Evolutionary conservation across 2,888 invertebrate species (phyloP).

Genomic region (Tipula vernalis): DNA sequence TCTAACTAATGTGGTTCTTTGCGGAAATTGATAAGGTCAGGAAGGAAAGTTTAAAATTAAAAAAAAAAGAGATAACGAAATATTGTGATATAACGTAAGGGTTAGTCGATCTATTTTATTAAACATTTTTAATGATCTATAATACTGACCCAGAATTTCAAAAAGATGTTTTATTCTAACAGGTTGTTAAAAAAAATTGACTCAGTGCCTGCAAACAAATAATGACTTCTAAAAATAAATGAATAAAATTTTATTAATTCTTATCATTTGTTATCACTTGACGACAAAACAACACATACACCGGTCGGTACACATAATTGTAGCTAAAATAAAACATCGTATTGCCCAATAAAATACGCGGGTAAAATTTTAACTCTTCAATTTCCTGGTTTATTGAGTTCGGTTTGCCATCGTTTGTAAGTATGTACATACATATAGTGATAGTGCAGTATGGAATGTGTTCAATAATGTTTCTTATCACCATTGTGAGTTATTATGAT

Average conservation of each 20-base stretch:
- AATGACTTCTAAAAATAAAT: background rate
- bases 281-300: background rate
- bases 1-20: background rate
- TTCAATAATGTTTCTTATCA: background rate
- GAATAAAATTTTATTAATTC: background rate
- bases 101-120: no score
- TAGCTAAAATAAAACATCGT: background rate
- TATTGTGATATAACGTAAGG: background rate
- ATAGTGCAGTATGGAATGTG: background rate
- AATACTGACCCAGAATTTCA: no score
- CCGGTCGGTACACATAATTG: background rate
- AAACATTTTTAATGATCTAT: no score
- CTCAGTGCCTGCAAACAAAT: no score
- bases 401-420: background rate
- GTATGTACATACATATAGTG: no score
- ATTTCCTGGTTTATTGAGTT: background rate
- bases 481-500: background rate
- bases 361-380: background rate
- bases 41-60: background rate
- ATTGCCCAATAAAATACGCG: background rate
- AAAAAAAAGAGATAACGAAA: background rate
- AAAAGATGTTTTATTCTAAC: no score
- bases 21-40: background rate
- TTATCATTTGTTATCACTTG: background rate
- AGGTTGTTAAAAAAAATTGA: no score